Conservation (phyloP, 2,113 vertebrate species). For the Orcinus orca region DNA sequence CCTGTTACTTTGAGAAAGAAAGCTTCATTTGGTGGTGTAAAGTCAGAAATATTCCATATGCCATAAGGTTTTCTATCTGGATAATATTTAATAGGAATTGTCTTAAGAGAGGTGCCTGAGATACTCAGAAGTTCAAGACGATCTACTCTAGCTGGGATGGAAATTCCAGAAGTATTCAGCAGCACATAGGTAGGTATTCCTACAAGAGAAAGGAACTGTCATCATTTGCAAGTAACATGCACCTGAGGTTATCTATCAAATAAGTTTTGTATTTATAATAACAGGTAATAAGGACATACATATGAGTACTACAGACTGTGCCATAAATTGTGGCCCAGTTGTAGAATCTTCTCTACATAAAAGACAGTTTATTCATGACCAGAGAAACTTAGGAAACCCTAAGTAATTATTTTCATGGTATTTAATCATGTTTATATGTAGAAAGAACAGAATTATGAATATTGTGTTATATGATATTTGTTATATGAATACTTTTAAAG, state of each 20-base stretch:
- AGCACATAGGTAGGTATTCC: slow-evolving; percentile 95
- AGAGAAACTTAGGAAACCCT: background rate
- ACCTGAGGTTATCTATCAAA: background rate
- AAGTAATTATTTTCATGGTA: background rate
- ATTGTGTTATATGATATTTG: background rate
- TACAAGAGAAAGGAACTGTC: slow-evolving; percentile 76
- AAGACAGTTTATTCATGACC: background rate
- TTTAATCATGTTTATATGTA: background rate
- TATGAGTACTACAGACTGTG: background rate
- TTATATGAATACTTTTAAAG: slow-evolving; percentile 8
- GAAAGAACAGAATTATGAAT: background rate
- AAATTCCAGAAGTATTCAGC: slow-evolving; percentile 94
- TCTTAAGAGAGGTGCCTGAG: slow-evolving; percentile 89
- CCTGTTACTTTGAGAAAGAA: slow-evolving; percentile 95
- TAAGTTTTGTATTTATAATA: background rate
- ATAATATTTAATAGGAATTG: slow-evolving; percentile 92
- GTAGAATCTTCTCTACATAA: background rate
- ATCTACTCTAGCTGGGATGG: slow-evolving; percentile 90
- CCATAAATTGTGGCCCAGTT: background rate
- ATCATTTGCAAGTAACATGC: background rate
- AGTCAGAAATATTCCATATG: slow-evolving; percentile 97
- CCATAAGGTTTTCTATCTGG: slow-evolving; percentile 90
- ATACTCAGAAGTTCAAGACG: slow-evolving; percentile 92
- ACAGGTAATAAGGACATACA: background rate
- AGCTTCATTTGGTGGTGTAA: slow-evolving; percentile 93